phyloP scores from a whole-genome alignment of 2,113 vertebrate genomes.

The Origma solitaria region DNA sequence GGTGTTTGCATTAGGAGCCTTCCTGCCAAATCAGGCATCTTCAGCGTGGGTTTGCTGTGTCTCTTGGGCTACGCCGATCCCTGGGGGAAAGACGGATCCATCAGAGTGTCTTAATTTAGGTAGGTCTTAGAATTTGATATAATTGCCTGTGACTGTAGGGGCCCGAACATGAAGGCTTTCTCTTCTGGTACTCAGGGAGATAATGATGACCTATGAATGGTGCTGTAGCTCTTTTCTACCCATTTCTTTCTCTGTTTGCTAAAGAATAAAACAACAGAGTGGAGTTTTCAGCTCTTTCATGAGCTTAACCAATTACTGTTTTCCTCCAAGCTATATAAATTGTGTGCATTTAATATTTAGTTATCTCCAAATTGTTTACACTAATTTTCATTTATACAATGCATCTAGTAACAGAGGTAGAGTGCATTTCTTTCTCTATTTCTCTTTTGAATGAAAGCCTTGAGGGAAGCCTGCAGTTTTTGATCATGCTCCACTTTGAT shows the following conservation, averaged over 20 bases:
- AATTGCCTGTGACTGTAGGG: background rate
- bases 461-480: conserved; percentile 53
- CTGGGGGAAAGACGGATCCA: background rate
- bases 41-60: background rate
- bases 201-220: background rate
- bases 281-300: background rate
- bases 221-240: background rate
- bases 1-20: background rate
- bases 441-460: conserved; percentile 52
- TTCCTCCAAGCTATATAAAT: conserved; percentile 58
- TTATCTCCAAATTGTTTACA: conserved; percentile 67
- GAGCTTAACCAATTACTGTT: conserved; percentile 56
- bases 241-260: background rate
- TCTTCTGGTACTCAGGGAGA: background rate
- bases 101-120: background rate
- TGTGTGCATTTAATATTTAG: conserved; percentile 56
- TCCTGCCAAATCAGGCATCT: background rate
- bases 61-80: background rate
- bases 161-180: background rate
- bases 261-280: conserved; percentile 8
- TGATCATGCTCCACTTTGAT: conserved; percentile 60
- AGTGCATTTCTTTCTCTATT: conserved; percentile 8
- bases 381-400: conserved; percentile 65
- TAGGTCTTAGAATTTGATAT: background rate
- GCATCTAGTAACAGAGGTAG: conserved; percentile 35